phyloP scores from a whole-genome alignment of 2,797 vertebrate genomes.

The Chelmon rostratus region DNA sequence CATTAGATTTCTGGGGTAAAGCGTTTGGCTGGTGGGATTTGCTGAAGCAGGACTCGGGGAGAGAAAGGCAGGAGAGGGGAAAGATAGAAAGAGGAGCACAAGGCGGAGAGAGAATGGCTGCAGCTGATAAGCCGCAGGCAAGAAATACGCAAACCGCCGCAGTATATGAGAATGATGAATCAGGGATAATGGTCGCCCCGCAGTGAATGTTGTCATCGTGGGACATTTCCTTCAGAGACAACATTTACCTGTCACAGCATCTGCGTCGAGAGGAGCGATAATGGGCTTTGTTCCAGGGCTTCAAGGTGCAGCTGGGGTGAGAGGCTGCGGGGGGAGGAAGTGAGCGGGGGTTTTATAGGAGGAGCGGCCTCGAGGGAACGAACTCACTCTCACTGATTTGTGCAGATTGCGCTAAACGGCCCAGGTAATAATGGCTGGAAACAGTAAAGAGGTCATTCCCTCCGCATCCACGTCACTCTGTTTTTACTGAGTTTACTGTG shows the following conservation, averaged over 20 bases:
- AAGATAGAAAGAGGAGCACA: slow-evolving; percentile 60
- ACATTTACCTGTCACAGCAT: slow-evolving; percentile 85
- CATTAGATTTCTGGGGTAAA: slow-evolving; percentile 82
- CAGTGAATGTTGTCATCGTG: slow-evolving; percentile 84
- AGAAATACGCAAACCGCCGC: slow-evolving; percentile 80
- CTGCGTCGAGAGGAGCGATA: slow-evolving; percentile 70
- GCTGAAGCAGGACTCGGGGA: slow-evolving; percentile 79
- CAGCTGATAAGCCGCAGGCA: slow-evolving; percentile 83
- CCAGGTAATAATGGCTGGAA: slow-evolving; percentile 90
- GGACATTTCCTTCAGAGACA: slow-evolving; percentile 84
- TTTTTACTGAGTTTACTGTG: slow-evolving; percentile 41
- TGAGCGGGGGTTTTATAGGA: slow-evolving; percentile 36
- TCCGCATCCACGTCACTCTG: slow-evolving; percentile 39
- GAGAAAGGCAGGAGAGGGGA: slow-evolving; percentile 37
- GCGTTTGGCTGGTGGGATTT: slow-evolving; percentile 82
- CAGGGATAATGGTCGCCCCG: slow-evolving; percentile 83
- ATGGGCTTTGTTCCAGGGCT: slow-evolving; percentile 79
- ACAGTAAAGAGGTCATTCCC: slow-evolving; percentile 85
- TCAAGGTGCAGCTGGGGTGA: slow-evolving; percentile 55
- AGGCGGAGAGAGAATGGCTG: slow-evolving; percentile 71
- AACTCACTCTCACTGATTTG: slow-evolving; percentile 85
- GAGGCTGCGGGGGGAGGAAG: slow-evolving; percentile 54
- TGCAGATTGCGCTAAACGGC: slow-evolving; percentile 95
- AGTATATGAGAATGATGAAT: slow-evolving; percentile 86
- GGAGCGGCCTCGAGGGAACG: slow-evolving; percentile 61